Evolutionary conservation across 2,113 vertebrate species (phyloP).

Genomic region (Heteronetta atricapilla): DNA sequence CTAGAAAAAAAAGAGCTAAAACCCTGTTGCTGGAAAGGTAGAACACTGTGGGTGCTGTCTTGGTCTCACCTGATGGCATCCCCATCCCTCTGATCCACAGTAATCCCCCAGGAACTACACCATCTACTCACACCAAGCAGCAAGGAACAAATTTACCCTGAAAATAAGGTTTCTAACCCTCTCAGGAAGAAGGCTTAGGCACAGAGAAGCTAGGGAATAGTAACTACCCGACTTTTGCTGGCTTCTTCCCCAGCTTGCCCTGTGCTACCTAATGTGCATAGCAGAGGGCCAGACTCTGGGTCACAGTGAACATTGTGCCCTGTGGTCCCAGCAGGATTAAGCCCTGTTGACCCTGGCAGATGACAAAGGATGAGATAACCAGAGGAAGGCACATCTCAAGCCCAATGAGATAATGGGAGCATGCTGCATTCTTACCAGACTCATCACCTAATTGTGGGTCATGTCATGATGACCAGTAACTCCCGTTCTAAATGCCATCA

Average conservation of each 20-base stretch:
- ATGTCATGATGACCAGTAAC: neutral
- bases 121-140: neutral
- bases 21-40: neutral
- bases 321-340: neutral
- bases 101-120: neutral
- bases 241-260: neutral
- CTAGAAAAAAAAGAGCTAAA: neutral
- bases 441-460: neutral
- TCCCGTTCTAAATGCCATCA: neutral
- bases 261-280: neutral
- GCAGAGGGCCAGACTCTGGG: neutral
- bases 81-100: neutral
- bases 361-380: neutral
- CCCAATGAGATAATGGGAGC: neutral
- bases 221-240: neutral
- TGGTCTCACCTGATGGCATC: neutral
- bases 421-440: neutral
- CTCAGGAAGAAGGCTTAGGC: neutral
- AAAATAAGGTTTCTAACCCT: neutral
- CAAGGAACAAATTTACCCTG: neutral
- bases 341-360: neutral
- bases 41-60: neutral
- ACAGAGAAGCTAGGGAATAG: neutral
- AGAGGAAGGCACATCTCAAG: slow-evolving; percentile 29
- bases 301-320: neutral